A percentile compares a stretch with the other conserved stretches of the same genome.
These are phyloP conservation scores for Drosophila persimilis DNA, from an alignment of 1,140 invertebrate species.

Conservation along the genomic window DNA sequence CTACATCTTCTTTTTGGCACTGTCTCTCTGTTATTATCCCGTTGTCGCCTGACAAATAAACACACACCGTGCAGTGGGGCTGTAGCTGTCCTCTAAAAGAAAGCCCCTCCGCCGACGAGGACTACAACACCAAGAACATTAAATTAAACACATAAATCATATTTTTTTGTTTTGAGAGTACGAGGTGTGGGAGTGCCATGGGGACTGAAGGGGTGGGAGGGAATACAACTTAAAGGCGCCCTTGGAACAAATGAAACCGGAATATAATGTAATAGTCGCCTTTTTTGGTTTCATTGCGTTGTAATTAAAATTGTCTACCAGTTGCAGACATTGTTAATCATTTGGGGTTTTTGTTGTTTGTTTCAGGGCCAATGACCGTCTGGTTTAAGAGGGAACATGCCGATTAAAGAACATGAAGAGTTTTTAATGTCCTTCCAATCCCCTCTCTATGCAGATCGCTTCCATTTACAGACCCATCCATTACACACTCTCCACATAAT, in stretches of 20 bases:
- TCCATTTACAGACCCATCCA: neutral
- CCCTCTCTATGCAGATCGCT: neutral
- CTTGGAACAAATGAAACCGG: slow-evolving; percentile 14
- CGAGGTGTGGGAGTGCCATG: slow-evolving; percentile 30
- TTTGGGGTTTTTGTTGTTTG: slow-evolving; percentile 20
- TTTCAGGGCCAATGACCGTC: slow-evolving; percentile 40
- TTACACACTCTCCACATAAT: slow-evolving; percentile 13
- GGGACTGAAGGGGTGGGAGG: slow-evolving; percentile 3
- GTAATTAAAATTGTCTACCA: slow-evolving; percentile 72
- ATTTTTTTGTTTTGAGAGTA: slow-evolving; percentile 58
- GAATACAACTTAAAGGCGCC: slow-evolving; percentile 28
- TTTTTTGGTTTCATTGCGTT: slow-evolving; percentile 40
- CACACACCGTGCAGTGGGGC: slow-evolving; percentile 42
- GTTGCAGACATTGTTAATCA: slow-evolving; percentile 60
- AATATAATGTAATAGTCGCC: slow-evolving; percentile 23
- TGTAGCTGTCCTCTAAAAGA: slow-evolving; percentile 48
- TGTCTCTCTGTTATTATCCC: slow-evolving; percentile 68
- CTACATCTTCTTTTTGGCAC: slow-evolving; percentile 31
- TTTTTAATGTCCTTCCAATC: neutral
- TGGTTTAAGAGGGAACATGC: slow-evolving; percentile 15
- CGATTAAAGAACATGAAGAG: slow-evolving; percentile 17
- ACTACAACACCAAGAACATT: slow-evolving; percentile 62
- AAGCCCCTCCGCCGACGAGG: slow-evolving; percentile 6
- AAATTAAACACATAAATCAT: slow-evolving; percentile 82
- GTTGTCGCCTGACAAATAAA: slow-evolving; percentile 80